Percentiles rank a stretch among this genome's conserved stretches.
These are phyloP conservation scores for Oscheius onirici DNA, from an alignment of 2,888 invertebrate genomes.

Conservation along the genomic window DNA sequence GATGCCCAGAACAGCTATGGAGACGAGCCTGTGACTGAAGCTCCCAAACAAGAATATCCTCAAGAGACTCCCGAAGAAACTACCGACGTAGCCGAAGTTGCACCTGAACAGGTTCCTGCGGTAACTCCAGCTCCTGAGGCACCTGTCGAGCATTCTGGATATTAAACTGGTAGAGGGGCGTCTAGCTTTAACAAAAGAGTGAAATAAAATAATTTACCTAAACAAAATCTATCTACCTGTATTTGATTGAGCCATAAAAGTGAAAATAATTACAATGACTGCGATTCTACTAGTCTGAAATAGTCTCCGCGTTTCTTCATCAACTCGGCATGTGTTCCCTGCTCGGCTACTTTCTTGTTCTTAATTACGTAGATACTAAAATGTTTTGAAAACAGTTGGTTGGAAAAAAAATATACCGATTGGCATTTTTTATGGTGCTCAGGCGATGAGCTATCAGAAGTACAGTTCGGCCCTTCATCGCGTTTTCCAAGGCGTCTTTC, in stretches of 20 bases:
- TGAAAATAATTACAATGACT: conserved; percentile 14
- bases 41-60: conserved; percentile 23
- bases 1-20: conserved; percentile 54
- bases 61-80: conserved; percentile 24
- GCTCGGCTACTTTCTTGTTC: conserved; percentile 48
- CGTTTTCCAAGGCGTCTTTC: conserved; percentile 83
- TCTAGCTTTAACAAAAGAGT: neutral
- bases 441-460: conserved; percentile 93
- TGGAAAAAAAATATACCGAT: no score
- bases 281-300: conserved; percentile 32
- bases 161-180: conserved; percentile 10
- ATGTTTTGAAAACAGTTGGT: no score
- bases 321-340: conserved; percentile 81
- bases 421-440: conserved; percentile 89
- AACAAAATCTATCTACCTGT: conserved; percentile 15
- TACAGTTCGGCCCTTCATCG: conserved; percentile 84
- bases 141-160: conserved; percentile 37
- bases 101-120: conserved; percentile 26
- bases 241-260: neutral
- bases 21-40: conserved; percentile 37
- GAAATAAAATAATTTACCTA: conserved; percentile 8
- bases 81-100: conserved; percentile 31
- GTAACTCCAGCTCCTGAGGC: conserved; percentile 29
- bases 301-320: conserved; percentile 80
- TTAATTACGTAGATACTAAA: no score